phyloP scores from a whole-genome alignment of 2,113 vertebrate genomes.

The Elaphurus davidianus region DNA sequence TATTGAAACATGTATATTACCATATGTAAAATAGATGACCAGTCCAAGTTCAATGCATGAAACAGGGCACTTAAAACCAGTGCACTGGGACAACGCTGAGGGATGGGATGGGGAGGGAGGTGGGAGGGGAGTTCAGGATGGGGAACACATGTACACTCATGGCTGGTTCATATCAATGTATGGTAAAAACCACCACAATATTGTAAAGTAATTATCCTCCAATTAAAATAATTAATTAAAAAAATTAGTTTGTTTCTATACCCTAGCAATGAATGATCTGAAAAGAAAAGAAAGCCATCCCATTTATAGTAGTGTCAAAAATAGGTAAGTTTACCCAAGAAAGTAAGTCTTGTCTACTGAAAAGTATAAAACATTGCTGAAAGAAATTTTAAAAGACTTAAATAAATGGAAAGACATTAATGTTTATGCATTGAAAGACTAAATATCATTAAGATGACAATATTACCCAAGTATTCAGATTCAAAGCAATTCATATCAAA shows the following conservation, averaged over 20 bases:
- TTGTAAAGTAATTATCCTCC: background rate
- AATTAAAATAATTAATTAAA: background rate
- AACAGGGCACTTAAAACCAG: background rate
- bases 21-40: background rate
- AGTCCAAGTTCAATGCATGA: background rate
- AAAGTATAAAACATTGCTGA: background rate
- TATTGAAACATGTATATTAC: background rate
- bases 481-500: background rate
- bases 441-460: background rate
- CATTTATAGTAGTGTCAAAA: background rate
- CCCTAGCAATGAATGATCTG: background rate
- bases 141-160: background rate
- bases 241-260: background rate
- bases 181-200: background rate
- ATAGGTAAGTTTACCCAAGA: background rate
- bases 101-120: too few species aligned
- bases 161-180: background rate
- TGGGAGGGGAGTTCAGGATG: background rate
- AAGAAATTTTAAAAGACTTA: background rate
- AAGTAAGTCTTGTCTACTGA: background rate
- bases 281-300: background rate
- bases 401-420: background rate
- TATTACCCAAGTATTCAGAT: background rate
- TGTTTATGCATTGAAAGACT: background rate
- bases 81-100: background rate